phyloP scores from a whole-genome alignment of 2,797 vertebrate species.

The Salmo trutta region DNA sequence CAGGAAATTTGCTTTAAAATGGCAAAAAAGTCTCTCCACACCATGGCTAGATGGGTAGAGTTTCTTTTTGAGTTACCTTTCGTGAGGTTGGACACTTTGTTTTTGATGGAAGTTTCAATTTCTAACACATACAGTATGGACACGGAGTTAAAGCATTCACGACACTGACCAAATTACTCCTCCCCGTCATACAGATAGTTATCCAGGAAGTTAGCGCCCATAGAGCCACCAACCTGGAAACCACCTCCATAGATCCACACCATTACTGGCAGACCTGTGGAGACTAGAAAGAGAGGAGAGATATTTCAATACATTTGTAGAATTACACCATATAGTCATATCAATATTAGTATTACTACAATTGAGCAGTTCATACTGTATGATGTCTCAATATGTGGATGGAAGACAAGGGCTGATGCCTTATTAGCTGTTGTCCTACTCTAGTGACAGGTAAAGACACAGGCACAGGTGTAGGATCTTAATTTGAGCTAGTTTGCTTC shows the following conservation, averaged over 20 bases:
- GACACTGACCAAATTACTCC: conserved; percentile 31
- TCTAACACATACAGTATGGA: too few species aligned
- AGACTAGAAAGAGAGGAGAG: conserved; percentile 71
- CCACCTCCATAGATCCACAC: conserved; percentile 88
- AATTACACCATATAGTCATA: not conserved
- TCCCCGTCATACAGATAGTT: conserved; percentile 89
- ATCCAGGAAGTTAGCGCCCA: conserved; percentile 81
- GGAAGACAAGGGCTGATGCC: not conserved
- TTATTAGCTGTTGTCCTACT: not conserved
- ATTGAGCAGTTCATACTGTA: too few species aligned
- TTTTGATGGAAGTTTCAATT: too few species aligned
- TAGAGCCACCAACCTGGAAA: conserved; percentile 79
- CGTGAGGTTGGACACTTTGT: too few species aligned
- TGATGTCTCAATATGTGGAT: too few species aligned
- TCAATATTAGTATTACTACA: not conserved
- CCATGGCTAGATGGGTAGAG: too few species aligned
- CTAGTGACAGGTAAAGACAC: not conserved
- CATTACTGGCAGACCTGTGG: conserved; percentile 88
- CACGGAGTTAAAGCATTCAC: too few species aligned
- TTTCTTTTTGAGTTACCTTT: too few species aligned
- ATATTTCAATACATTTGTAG: not conserved
- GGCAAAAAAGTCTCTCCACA: too few species aligned
- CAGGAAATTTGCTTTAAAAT: too few species aligned
- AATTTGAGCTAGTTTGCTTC: too few species aligned
- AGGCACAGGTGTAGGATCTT: not conserved